Conservation (phyloP, 2,888 invertebrate species). For the Drosophila atripex region DNA sequence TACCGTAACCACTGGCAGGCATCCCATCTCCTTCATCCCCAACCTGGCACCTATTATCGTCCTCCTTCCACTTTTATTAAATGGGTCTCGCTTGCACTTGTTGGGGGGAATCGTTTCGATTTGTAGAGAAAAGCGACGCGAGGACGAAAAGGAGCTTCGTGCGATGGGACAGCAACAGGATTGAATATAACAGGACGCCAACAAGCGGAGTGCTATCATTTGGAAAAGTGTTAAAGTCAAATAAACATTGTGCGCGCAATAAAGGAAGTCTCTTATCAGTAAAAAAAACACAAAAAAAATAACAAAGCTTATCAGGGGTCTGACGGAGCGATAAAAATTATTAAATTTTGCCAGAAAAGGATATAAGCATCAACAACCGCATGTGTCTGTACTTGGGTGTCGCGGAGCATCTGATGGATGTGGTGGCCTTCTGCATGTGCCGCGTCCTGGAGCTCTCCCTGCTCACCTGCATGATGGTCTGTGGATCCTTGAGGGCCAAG, state of each 20-base stretch:
- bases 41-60: conserved; percentile 11
- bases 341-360: neutral
- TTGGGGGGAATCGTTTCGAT: conserved; percentile 27
- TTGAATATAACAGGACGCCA: conserved; percentile 41
- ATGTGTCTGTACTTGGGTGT: conserved; percentile 81
- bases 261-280: neutral
- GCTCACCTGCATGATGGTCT: conserved; percentile 76
- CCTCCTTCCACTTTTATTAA: neutral
- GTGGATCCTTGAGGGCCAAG: conserved; percentile 59
- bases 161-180: conserved; percentile 57
- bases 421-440: conserved; percentile 78
- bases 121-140: conserved; percentile 53
- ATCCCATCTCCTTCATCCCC: conserved; percentile 13
- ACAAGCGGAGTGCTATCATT: conserved; percentile 50
- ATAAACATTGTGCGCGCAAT: conserved; percentile 39
- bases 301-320: conserved; percentile 8
- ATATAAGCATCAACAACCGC: conserved; percentile 3
- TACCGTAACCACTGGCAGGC: conserved; percentile 4
- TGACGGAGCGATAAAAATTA: neutral
- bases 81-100: conserved; percentile 9
- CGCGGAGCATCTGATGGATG: conserved; percentile 73
- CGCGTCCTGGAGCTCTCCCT: conserved; percentile 78
- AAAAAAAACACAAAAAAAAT: too few relatives aligned
- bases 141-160: conserved; percentile 39
- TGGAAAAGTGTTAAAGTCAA: conserved; percentile 21